phyloP scores from a whole-genome alignment of 30 jellyfish, hydroid and myxozoan species.

The Mastigias papua region DNA sequence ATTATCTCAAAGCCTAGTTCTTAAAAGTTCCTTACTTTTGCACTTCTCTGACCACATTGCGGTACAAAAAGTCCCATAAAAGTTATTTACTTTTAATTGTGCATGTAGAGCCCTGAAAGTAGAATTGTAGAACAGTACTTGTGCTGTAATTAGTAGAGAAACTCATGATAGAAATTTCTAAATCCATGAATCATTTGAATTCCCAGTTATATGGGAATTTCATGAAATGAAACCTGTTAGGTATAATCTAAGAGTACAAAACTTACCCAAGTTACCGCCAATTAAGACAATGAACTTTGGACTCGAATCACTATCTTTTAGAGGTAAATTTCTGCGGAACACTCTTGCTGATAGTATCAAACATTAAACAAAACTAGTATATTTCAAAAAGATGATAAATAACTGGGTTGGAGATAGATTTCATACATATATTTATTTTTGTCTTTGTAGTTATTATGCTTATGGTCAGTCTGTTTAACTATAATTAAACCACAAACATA shows the following conservation, averaged over 20 bases:
- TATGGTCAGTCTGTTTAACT: too few species aligned
- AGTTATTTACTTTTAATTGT: too few species aligned
- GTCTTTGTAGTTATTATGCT: too few species aligned
- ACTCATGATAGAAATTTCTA: conserved; percentile 9
- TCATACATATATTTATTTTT: too few species aligned
- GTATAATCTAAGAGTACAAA: background rate
- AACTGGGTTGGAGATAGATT: background rate
- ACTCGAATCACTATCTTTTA: background rate
- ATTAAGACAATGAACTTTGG: background rate
- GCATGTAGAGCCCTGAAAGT: too few species aligned
- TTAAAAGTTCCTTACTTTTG: too few species aligned
- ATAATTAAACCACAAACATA: too few species aligned
- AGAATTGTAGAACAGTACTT: too few species aligned
- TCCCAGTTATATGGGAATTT: conserved; percentile 15
- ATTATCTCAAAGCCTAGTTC: too few species aligned
- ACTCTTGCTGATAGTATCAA: background rate
- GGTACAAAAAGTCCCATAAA: too few species aligned
- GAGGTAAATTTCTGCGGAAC: background rate
- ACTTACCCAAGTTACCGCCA: conserved; percentile 1
- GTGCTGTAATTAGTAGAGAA: too few species aligned
- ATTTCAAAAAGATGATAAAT: background rate
- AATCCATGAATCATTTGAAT: conserved; percentile 23
- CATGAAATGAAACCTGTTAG: background rate
- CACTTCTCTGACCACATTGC: too few species aligned
- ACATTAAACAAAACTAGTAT: background rate